Percentiles rank a stretch among this genome's conserved stretches.
Evolutionary conservation across 2,113 vertebrate genomes (phyloP).

Genomic region (Apistogramma diplotaenia): DNA sequence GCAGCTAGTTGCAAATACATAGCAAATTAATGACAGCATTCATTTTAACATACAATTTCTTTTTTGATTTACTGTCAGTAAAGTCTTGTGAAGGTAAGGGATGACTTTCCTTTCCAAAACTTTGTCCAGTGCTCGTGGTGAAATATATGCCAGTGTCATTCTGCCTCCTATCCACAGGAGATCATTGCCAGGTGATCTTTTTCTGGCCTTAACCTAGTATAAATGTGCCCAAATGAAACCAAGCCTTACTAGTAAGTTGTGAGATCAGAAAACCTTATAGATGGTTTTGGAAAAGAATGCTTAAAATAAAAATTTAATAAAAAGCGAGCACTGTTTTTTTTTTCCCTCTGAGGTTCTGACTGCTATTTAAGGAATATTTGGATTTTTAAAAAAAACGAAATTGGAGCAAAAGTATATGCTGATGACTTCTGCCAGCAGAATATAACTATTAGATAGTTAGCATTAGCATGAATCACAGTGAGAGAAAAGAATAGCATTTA

Average conservation of each 20-base stretch:
- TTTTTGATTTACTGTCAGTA: neutral
- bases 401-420: neutral
- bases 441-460: neutral
- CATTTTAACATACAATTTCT: neutral
- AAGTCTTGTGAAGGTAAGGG: neutral
- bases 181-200: neutral
- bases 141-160: neutral
- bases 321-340: neutral
- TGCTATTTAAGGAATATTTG: neutral
- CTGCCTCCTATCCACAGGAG: neutral
- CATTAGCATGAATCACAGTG: neutral
- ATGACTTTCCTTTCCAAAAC: neutral
- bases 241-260: neutral
- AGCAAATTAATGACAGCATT: neutral
- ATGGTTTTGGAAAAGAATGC: neutral
- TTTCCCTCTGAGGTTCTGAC: neutral
- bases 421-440: too few species aligned
- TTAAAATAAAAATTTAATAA: neutral
- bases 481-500: neutral
- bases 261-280: neutral
- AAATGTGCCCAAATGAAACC: neutral
- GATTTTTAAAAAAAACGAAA: neutral
- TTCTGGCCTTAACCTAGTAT: neutral
- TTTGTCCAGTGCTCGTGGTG: neutral
- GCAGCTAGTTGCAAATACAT: neutral